A percentile compares a stretch with the other conserved stretches of the same genome.
Conservation (phyloP, 2,888 invertebrate genomes). For the Crematogaster levior region DNA sequence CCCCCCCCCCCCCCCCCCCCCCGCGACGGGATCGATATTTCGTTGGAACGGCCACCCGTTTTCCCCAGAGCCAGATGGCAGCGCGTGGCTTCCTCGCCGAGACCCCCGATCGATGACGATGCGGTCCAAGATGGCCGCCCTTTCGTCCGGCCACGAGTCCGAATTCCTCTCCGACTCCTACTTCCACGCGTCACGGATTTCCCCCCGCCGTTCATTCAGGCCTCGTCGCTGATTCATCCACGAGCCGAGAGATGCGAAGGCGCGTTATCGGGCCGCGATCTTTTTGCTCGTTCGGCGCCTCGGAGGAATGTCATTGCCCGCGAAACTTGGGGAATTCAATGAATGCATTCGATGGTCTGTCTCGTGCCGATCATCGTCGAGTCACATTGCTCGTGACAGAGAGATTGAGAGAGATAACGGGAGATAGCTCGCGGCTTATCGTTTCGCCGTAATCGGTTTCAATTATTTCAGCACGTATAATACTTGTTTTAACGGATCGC, state of each 20-base stretch:
- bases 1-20: no score
- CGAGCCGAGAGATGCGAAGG: not conserved
- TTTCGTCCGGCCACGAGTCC: slow-evolving; percentile 58
- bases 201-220: not conserved
- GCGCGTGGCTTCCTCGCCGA: slow-evolving; percentile 68
- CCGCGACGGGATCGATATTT: slow-evolving; percentile 80
- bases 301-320: not conserved
- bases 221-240: slow-evolving; percentile 18
- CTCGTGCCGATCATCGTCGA: not conserved
- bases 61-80: slow-evolving; percentile 80
- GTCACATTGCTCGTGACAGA: not conserved
- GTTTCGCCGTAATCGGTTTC: not conserved
- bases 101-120: slow-evolving; percentile 83
- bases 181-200: slow-evolving; percentile 35
- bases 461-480: no score
- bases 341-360: not conserved
- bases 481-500: no score
- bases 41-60: slow-evolving; percentile 58
- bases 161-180: slow-evolving; percentile 4
- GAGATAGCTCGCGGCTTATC: not conserved
- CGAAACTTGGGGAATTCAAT: not conserved
- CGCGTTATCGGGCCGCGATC: not conserved
- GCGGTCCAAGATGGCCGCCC: slow-evolving; percentile 83
- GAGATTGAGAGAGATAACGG: not conserved
- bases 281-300: not conserved